A percentile compares a stretch with the other conserved stretches of the same genome.
Evolutionary conservation across 2,888 invertebrate genomes (phyloP).

Genomic region (Hybos culiciformis): DNA sequence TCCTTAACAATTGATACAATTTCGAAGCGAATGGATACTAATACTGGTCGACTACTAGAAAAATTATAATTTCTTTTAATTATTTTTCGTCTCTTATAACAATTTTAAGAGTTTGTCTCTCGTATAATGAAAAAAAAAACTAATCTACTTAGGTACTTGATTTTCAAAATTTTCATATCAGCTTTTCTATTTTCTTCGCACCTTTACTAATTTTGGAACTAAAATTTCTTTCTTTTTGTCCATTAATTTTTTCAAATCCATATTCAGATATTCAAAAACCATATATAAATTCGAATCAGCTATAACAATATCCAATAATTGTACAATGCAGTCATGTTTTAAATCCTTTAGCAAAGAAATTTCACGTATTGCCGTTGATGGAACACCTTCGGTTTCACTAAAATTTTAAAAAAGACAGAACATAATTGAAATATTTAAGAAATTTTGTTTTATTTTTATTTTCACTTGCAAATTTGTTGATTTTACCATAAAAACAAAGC

Average conservation of each 20-base stretch:
- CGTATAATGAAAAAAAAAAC: no score
- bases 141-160: no score
- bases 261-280: constrained; percentile 87
- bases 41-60: no score
- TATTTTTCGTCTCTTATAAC: no score
- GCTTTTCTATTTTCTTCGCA: no score
- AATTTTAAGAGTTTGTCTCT: no score
- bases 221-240: constrained; percentile 53
- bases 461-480: constrained; percentile 3
- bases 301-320: constrained; percentile 78
- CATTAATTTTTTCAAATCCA: constrained; percentile 83
- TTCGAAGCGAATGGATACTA: no score
- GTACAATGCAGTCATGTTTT: constrained; percentile 80
- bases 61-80: no score
- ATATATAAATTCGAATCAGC: constrained; percentile 75
- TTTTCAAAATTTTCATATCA: no score
- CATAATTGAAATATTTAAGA: background rate
- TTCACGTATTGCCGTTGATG: constrained; percentile 93
- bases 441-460: background rate
- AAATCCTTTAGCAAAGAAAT: constrained; percentile 85
- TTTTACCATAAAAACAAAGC: constrained; percentile 38
- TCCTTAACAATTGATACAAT: no score
- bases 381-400: constrained; percentile 93
- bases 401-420: constrained; percentile 12
- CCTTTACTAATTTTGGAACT: constrained; percentile 52